Percentiles rank a stretch among this genome's conserved stretches.
phyloP scores from a whole-genome alignment of 2,113 vertebrate species.

The Neolamprologus variostigma region DNA sequence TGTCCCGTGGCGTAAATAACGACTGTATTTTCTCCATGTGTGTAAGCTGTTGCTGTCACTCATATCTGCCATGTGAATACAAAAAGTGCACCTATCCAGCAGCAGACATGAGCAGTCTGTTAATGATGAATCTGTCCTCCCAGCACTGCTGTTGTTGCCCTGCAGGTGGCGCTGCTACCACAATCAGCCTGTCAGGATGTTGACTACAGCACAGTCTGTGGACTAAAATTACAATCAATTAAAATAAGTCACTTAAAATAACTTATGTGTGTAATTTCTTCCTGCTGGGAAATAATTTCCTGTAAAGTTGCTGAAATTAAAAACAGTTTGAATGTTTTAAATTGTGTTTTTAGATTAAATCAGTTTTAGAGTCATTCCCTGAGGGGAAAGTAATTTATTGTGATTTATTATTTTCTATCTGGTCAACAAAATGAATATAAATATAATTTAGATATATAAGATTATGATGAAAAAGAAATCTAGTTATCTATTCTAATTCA shows the following conservation, averaged over 20 bases:
- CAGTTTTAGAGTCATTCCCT: too few relatives aligned
- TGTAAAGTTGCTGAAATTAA: not conserved
- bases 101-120: not conserved
- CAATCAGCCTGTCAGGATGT: not conserved
- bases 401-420: not conserved
- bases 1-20: fast-evolving
- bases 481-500: not conserved
- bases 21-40: not conserved
- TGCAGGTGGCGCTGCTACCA: not conserved
- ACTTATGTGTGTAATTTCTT: not conserved
- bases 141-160: not conserved
- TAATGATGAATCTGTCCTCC: not conserved
- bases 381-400: too few relatives aligned
- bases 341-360: not conserved
- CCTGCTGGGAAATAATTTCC: not conserved
- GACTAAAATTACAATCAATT: not conserved
- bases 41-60: not conserved
- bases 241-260: not conserved
- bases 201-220: not conserved
- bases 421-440: not conserved
- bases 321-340: not conserved
- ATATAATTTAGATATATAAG: not conserved
- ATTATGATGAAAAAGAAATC: not conserved
- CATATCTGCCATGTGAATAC: fast-evolving
- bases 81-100: fast-evolving